Percentiles rank a stretch among this genome's conserved stretches.
These are phyloP conservation scores for Dermatemys mawii DNA, from an alignment of 2,113 vertebrate species.

Conservation along the genomic window DNA sequence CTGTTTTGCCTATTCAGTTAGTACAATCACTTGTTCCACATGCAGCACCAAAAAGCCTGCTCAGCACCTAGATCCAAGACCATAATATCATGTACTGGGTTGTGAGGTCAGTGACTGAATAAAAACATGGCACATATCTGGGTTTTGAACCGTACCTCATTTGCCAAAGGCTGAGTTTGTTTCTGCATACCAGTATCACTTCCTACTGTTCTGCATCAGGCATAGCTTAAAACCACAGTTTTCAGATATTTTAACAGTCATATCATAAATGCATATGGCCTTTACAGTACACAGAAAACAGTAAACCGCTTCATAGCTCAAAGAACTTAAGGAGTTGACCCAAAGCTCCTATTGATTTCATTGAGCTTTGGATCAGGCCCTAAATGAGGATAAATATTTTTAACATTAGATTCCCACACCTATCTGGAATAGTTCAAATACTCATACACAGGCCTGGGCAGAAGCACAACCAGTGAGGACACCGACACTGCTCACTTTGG, in stretches of 20 bases:
- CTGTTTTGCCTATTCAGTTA: neutral
- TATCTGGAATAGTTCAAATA: neutral
- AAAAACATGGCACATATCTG: neutral
- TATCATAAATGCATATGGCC: neutral
- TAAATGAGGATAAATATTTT: conserved; percentile 28
- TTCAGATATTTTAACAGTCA: neutral
- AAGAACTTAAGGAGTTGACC: neutral
- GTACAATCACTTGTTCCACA: neutral
- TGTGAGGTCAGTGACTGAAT: neutral
- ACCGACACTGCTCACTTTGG: neutral
- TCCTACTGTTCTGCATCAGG: neutral
- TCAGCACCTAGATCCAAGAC: neutral
- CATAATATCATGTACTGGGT: neutral
- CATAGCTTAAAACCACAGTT: neutral
- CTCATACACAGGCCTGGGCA: conserved; percentile 3
- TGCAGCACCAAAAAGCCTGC: neutral
- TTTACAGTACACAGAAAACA: neutral
- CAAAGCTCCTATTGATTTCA: neutral
- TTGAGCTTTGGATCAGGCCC: neutral
- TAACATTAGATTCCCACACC: conserved; percentile 4
- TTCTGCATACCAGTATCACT: neutral
- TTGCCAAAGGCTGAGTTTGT: neutral
- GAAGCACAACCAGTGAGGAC: conserved; percentile 21
- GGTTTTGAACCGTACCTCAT: neutral
- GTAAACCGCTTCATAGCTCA: neutral